Evolutionary conservation across 2,888 invertebrate species (phyloP).

Genomic region (Eupithecia abbreviata): DNA sequence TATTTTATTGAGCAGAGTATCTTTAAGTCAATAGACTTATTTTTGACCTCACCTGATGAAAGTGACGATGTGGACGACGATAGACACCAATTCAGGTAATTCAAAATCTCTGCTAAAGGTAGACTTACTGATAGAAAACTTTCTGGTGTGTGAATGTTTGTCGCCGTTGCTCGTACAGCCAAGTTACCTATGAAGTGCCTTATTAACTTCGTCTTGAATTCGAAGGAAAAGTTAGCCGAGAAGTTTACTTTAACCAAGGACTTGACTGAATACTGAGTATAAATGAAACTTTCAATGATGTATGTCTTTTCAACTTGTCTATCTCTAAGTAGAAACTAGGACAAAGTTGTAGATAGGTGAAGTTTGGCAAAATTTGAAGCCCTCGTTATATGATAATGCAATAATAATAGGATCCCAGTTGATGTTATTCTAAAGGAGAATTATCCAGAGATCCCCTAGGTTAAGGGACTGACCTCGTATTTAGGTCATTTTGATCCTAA

Average conservation of each 20-base stretch:
- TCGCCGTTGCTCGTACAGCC: slow-evolving; percentile 22
- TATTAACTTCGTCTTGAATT: slow-evolving; percentile 41
- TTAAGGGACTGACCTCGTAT: slow-evolving; percentile 10
- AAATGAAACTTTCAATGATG: slow-evolving; percentile 37
- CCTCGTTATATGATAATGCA: slow-evolving; percentile 13
- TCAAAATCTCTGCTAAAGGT: neutral
- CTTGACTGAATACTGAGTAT: slow-evolving; percentile 51
- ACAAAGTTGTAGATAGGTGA: neutral
- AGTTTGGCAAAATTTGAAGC: slow-evolving; percentile 14
- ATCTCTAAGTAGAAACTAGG: slow-evolving; percentile 21
- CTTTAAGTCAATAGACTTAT: too few species aligned
- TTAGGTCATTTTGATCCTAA: slow-evolving; percentile 6
- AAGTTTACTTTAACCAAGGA: slow-evolving; percentile 46
- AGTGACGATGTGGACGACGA: too few species aligned
- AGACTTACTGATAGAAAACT: neutral
- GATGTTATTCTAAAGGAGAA: slow-evolving; percentile 9
- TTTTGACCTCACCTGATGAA: too few species aligned
- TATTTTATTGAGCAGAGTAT: too few species aligned
- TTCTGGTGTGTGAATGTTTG: slow-evolving; percentile 12
- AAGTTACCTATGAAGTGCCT: slow-evolving; percentile 36
- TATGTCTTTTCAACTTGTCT: slow-evolving; percentile 26
- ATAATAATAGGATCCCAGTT: slow-evolving; percentile 12
- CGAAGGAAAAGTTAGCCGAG: slow-evolving; percentile 45
- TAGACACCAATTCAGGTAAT: neutral
- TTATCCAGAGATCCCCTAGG: slow-evolving; percentile 7